Evolutionary conservation across 2,888 invertebrate genomes (phyloP), one percentile per base, ranked within the genome.

Genomic region (Volucella inanis): DNA sequence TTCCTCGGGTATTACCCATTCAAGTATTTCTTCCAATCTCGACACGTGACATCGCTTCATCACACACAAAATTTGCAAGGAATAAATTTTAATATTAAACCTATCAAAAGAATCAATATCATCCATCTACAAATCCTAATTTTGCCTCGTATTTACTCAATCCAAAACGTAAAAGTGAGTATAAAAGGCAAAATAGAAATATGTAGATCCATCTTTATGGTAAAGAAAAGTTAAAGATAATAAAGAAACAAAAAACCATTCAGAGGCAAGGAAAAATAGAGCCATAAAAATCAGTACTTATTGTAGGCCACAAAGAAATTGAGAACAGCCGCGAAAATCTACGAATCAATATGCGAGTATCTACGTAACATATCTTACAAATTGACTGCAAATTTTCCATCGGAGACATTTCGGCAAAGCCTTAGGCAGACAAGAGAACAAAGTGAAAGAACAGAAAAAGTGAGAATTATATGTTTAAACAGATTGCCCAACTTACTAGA

Each of bases 361-460:
- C 22, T 22, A 4, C 22, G 22, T 31, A 31, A 6, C 31, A n/a
- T n/a, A n/a, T n/a, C n/a, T n/a, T 31, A 31, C 31, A 31, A 64
- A 50, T 8, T 14, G 15, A 22, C 43, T 11, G 50, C 54, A 57
- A 54, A 64, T 55, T 31, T 57, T 62, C 47, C 8, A 57, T 50
- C 68, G 59, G 76, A 76, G 76, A 76, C 75, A 67, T 22, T 18
- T 68, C 18, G 67, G 67, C 54, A 14, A 54, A 54, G 52, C 11
- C 43, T 39, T 9, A n/a, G 12, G 14, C 14, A 10, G 15, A 11
- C 41, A 54, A 15, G 11, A 18, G 41, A 39, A 65, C 18, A 31
- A 31, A 31, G n/a, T n/a, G n/a, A n/a, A n/a, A n/a, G n/a, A n/a
- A 22, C 3, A 52, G 15, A 18, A 67, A 41, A 15, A 11, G 41